Percentiles rank a stretch among this genome's conserved stretches.
Conservation (phyloP, 2,888 invertebrate genomes). For the Pristionchus mayeri region DNA sequence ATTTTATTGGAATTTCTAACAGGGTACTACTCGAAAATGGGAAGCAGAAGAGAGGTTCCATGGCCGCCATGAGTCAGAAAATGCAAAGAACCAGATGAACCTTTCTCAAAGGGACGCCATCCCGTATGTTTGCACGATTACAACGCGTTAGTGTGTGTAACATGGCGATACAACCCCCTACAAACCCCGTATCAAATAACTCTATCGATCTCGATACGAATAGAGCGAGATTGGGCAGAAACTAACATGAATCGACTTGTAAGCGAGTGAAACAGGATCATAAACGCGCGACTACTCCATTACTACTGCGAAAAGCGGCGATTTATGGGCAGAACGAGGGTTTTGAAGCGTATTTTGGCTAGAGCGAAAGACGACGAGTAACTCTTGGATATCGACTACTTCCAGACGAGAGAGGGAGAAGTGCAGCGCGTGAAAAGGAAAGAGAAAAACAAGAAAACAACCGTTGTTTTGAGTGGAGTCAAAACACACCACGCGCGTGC, state of each 20-base stretch:
- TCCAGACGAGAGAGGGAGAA: not conserved
- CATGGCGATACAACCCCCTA: conserved; percentile 23
- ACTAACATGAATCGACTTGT: not conserved
- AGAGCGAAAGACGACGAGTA: not conserved
- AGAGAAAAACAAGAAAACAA: conserved; percentile 26
- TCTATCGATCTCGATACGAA: not conserved
- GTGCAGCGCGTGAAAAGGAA: not conserved
- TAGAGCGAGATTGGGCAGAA: not conserved
- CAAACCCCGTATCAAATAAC: conserved; percentile 33
- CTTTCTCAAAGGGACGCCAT: not conserved
- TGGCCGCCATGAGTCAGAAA: conserved; percentile 20
- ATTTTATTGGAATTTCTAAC: too few species aligned
- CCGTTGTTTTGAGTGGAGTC: not conserved
- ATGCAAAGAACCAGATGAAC: not conserved
- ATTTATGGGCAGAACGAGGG: conserved; percentile 20
- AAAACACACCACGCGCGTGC: conserved; percentile 38
- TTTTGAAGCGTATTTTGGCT: not conserved
- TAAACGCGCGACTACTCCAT: not conserved
- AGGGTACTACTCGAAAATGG: too few species aligned
- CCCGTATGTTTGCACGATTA: conserved; percentile 39
- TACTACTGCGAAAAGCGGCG: conserved; percentile 2
- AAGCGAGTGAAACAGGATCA: not conserved
- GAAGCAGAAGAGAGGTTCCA: too few species aligned
- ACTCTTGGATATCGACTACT: conserved; percentile 23
- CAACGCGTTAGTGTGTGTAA: conserved; percentile 11